A percentile compares a stretch with the other conserved stretches of the same genome.
These are phyloP conservation scores for Brachystomella parvula DNA, from an alignment of 1,140 invertebrate species.

Conservation along the genomic window DNA sequence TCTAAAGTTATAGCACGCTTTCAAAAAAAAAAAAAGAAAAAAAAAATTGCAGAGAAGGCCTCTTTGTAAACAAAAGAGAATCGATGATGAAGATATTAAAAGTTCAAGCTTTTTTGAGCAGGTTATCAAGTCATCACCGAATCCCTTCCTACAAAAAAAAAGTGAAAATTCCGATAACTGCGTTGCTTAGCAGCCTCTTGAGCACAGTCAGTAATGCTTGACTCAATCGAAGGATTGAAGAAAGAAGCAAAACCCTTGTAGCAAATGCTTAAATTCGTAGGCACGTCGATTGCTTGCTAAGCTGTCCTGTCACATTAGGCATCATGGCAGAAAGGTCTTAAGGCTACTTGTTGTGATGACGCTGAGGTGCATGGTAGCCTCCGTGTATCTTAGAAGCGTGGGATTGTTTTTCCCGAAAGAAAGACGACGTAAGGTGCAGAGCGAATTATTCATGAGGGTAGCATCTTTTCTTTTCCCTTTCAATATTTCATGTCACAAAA, in stretches of 20 bases:
- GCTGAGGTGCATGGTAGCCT: background rate
- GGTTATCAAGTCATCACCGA: background rate
- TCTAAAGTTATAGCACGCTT: background rate
- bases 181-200: too few species aligned
- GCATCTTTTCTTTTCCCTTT: slow-evolving; percentile 31
- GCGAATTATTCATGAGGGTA: slow-evolving; percentile 37
- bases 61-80: background rate
- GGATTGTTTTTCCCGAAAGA: background rate
- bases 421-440: background rate
- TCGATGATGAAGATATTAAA: background rate
- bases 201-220: background rate
- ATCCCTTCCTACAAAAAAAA: too few species aligned
- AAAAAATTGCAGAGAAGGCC: background rate
- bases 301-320: background rate
- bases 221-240: background rate
- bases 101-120: background rate
- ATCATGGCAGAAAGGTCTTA: background rate
- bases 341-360: background rate
- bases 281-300: too few species aligned
- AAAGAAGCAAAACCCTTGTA: background rate
- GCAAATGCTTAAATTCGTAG: too few species aligned
- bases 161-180: too few species aligned
- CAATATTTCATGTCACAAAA: slow-evolving; percentile 38
- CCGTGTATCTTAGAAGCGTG: too few species aligned
- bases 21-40: background rate